Base-by-base conservation (phyloP, 1,140 invertebrate species). In the Asbolus verrucosus region DNA sequence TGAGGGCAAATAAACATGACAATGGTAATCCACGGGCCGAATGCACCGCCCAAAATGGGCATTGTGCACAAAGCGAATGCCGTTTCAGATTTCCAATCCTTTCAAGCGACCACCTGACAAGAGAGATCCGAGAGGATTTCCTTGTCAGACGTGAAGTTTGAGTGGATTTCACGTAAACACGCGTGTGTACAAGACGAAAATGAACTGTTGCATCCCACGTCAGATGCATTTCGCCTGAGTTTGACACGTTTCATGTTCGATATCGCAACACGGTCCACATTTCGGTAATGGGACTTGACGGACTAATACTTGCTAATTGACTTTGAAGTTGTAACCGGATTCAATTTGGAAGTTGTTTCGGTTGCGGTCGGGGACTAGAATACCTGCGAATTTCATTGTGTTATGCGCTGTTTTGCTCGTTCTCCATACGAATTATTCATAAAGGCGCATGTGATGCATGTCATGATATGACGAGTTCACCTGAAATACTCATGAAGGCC, bases 101-200 rank as follows among this genome's bases (percentile, higher is more conserved):
- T 61, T 68, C 27, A 68, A 68, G 50, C 67, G 67, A 68, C 54
- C 67, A 62, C 39, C 54, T 62, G 67, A 69, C 67, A 69, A 36
- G 50, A 8, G 18, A 69, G 54, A 62, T 69, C 67, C 67, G 59
- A 62, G 9, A 62, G 67, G 59, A 69, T 69, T 69, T 69, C 50
- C 67, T 69, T 69, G 67, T 69, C 67, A 69, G 43, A 38, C 38
- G 18, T 61, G 67, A 62, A 69, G 54, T 69, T 69, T 69, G 67
- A 69, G 67, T 69, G 67, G 67, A 69, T 69, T 69, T 60, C 38
- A 36, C 41, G 43, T 38, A 67, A 67, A 67, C 65, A 67, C 65
- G 65, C 59, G 65, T 67, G 59, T 54, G n/a, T 36, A 36, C 11
- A 50, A 18, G 43, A 24, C 43, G 43, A 54, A 14, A 54, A 54